phyloP scores from a whole-genome alignment of 2,888 invertebrate species.

The Danaus chrysippus region DNA sequence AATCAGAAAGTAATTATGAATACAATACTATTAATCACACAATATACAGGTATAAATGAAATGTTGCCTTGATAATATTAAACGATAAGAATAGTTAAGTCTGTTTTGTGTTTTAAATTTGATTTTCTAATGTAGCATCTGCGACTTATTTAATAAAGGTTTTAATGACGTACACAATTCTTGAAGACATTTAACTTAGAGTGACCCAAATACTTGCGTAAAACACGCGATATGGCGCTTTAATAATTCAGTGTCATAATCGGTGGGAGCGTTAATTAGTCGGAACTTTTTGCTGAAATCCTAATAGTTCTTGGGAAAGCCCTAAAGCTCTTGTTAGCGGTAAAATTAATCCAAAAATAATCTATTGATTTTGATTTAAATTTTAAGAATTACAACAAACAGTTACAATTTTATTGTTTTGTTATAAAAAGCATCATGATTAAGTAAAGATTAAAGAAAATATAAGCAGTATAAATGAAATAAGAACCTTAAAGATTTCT shows the following conservation, averaged over 20 bases:
- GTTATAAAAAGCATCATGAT: too few species aligned
- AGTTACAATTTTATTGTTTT: too few species aligned
- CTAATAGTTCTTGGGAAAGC: conserved; percentile 25
- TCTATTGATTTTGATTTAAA: neutral
- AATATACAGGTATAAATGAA: conserved; percentile 17
- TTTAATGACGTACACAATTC: conserved; percentile 4
- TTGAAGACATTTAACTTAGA: conserved; percentile 20
- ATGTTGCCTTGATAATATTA: conserved; percentile 19
- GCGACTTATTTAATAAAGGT: conserved; percentile 2
- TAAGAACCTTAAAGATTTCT: too few species aligned
- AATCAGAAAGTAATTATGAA: too few species aligned
- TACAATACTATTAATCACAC: conserved; percentile 11
- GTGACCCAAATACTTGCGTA: conserved; percentile 37
- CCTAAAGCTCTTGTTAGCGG: conserved; percentile 14
- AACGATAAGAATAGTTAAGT: conserved; percentile 22
- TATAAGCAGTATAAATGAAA: too few species aligned
- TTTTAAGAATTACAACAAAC: too few species aligned
- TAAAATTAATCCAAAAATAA: neutral
- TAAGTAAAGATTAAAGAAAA: too few species aligned
- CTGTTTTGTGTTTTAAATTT: conserved; percentile 14
- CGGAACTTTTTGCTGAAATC: conserved; percentile 38
- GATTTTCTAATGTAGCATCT: conserved; percentile 5
- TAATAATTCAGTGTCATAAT: conserved; percentile 65
- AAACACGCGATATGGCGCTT: conserved; percentile 56
- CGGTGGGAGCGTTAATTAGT: conserved; percentile 52